phyloP scores from a whole-genome alignment of 2,888 invertebrate genomes.

The Zygaena filipendulae region DNA sequence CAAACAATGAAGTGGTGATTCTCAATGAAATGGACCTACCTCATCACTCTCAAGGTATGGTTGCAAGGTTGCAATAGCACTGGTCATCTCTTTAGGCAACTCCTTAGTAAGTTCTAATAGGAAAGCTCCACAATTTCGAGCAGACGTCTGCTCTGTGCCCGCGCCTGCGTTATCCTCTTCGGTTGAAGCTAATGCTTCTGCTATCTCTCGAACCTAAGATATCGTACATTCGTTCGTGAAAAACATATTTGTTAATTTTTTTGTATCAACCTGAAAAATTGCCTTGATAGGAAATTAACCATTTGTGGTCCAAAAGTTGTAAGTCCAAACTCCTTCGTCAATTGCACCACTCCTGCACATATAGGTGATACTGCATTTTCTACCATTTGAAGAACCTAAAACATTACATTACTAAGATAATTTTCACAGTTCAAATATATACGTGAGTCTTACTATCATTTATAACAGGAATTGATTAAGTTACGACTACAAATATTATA shows the following conservation, averaged over 20 bases:
- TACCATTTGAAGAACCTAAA: slow-evolving; percentile 77
- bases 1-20: no score
- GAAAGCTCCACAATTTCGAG: slow-evolving; percentile 64
- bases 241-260: neutral
- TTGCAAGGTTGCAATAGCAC: slow-evolving; percentile 69
- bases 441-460: no score
- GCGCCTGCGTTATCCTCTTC: slow-evolving; percentile 55
- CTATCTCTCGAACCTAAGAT: slow-evolving; percentile 74
- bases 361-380: slow-evolving; percentile 78
- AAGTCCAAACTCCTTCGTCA: slow-evolving; percentile 74
- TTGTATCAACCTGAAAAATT: neutral
- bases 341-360: slow-evolving; percentile 75
- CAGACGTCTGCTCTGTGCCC: slow-evolving; percentile 45
- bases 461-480: neutral
- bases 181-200: slow-evolving; percentile 70
- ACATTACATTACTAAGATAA: no score
- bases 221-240: no score
- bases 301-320: slow-evolving; percentile 78
- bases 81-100: slow-evolving; percentile 69
- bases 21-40: slow-evolving; percentile 30
- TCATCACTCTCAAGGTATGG: slow-evolving; percentile 71
- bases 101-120: slow-evolving; percentile 73
- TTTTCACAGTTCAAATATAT: no score
- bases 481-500: no score
- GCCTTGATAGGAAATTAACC: slow-evolving; percentile 25